Conservation (phyloP, 1,140 invertebrate species). For the Apocrypta bakeri region DNA sequence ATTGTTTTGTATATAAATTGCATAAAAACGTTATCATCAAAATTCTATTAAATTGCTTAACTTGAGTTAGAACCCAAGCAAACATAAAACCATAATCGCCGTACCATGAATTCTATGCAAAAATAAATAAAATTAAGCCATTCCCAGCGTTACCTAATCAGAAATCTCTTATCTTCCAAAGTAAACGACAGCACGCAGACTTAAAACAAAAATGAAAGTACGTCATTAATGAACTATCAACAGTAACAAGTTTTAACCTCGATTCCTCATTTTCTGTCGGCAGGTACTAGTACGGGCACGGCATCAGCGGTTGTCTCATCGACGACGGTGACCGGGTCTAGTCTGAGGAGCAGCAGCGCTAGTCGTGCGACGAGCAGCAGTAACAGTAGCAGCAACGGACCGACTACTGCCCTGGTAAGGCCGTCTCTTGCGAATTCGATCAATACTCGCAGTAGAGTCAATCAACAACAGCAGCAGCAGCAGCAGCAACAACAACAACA, state of each 20-base stretch:
- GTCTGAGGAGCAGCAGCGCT: constrained; percentile 55
- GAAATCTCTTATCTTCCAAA: too few relatives aligned
- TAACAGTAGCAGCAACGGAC: constrained; percentile 1
- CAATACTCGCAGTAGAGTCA: constrained; percentile 55
- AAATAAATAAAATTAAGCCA: too few relatives aligned
- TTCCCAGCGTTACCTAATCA: too few relatives aligned
- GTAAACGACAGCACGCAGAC: too few relatives aligned
- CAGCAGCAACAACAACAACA: constrained; percentile 57
- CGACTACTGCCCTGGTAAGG: neutral
- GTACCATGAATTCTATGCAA: too few relatives aligned
- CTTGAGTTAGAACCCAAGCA: too few relatives aligned
- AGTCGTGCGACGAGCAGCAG: constrained; percentile 3
- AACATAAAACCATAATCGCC: too few relatives aligned
- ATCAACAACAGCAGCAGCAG: constrained; percentile 56
- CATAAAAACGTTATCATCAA: too few relatives aligned
- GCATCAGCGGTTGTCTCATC: constrained; percentile 54
- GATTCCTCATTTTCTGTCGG: constrained; percentile 40
- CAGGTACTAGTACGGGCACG: constrained; percentile 58
- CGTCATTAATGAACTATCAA: too few relatives aligned
- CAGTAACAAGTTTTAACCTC: neutral
- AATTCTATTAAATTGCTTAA: too few relatives aligned
- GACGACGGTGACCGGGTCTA: constrained; percentile 64
- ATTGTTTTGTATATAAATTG: too few relatives aligned
- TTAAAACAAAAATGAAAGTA: too few relatives aligned
- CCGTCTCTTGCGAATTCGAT: constrained; percentile 54